Evolutionary conservation across 2,113 vertebrate genomes (phyloP), one percentile per base, ranked within the genome.

Genomic region (Bubalus kerabau): DNA sequence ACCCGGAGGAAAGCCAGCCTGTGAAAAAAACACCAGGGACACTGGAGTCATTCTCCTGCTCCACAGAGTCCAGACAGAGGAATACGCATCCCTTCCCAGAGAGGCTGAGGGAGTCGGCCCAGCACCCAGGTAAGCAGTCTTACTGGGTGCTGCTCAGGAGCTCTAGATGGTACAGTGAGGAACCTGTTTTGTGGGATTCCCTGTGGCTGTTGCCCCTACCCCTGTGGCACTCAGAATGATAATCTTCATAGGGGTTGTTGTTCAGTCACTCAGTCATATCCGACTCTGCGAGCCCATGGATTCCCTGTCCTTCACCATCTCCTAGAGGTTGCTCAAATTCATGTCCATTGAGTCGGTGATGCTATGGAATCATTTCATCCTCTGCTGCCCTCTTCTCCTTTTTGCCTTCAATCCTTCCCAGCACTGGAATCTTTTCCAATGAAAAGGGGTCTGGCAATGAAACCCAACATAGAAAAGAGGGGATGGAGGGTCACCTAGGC

Each of bases 1-100:
- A 0, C 99, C 99, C 8, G 99, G 99, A 7, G 99, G 99, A 88
- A 99, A 99, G 36, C 99, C 99, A 26, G 99, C 99, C 99, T 99
- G 97, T 1, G 48, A 2, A 14, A 43, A 71, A 56, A 76, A 82
- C 43, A 97, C 48, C 90, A 52, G 71, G 30, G 74, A 89, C 24
- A 48, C 8, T 11, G 5, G 46, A 9, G 56, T 91, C 71, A 71
- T 40, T 11, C 57, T 94, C 28, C 60, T n/a, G 24, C 2, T 50
- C 74, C 40, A 14, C 48, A 84, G 43, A n/a, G 48, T n/a, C 52
- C 59, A 6, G n/a, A 17, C 36, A 12, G 15, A 48, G 60, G 40
- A 16, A 23, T 26, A 8, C 10, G 6, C 24, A 50, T 17, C 64
- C 74, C 26, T 64, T 30, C 26, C 86, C 32, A 48, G 78, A 76